These are phyloP conservation scores for Drosophila erecta DNA, from an alignment of 1,140 invertebrate species.

Conservation along the genomic window DNA sequence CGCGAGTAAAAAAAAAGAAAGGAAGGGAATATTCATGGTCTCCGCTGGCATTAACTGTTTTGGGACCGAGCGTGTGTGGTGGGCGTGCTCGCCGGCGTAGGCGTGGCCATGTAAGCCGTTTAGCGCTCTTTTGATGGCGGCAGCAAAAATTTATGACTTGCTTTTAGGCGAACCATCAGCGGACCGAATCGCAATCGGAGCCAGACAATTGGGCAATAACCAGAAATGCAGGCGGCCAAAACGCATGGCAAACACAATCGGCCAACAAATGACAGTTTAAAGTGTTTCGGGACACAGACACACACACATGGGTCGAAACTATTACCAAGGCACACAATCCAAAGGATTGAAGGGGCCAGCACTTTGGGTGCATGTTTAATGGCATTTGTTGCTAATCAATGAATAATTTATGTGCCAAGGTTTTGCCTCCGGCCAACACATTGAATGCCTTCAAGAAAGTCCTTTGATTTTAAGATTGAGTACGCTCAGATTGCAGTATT, in stretches of 20 bases:
- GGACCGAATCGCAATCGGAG: slow-evolving; percentile 31
- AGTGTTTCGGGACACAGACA: slow-evolving; percentile 42
- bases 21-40: slow-evolving; percentile 36
- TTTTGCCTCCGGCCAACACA: slow-evolving; percentile 51
- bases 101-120: slow-evolving; percentile 74
- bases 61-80: slow-evolving; percentile 26
- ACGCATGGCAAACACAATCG: slow-evolving; percentile 18
- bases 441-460: not conserved
- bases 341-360: slow-evolving; percentile 29
- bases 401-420: slow-evolving; percentile 83
- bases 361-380: slow-evolving; percentile 81
- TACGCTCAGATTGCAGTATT: not conserved
- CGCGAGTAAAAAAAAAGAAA: slow-evolving; percentile 12
- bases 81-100: slow-evolving; percentile 21
- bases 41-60: slow-evolving; percentile 71
- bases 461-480: not conserved
- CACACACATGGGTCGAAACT: not conserved
- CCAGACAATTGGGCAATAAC: slow-evolving; percentile 71
- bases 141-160: slow-evolving; percentile 72
- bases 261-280: slow-evolving; percentile 77
- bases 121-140: slow-evolving; percentile 75
- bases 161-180: slow-evolving; percentile 46
- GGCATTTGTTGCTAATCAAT: slow-evolving; percentile 83
- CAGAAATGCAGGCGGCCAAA: slow-evolving; percentile 43
- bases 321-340: slow-evolving; percentile 5